Evolutionary conservation across 2,113 vertebrate species (phyloP), one percentile per base, ranked within the genome.

Genomic region (Gallinago media): DNA sequence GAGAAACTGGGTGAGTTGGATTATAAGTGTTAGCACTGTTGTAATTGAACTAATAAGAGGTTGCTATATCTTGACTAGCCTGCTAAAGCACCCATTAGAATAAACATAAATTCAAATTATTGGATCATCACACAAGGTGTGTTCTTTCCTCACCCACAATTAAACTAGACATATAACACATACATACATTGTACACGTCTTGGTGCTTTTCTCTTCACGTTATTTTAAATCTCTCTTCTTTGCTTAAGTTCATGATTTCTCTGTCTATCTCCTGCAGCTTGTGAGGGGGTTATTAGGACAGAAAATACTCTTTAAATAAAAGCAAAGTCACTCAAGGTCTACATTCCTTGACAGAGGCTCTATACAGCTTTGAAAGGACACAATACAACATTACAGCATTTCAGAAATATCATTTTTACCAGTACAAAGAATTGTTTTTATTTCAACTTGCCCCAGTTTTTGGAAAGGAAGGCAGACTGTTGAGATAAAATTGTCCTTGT

Each of bases 381-480:
- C 2, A 85, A 79, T 44, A 31, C 21, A 83, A 71, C 68, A 89
- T 34, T 22, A 72, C 6, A 61, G 61, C 29, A 65, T 80, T 91
- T 79, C 75, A 87, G 62, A 97, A 93, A 79, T 82, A 65, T 12
- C 2, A 79, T 71, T 91, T 89, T 93, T 76, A 96, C 62, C 44
- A 93, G 74, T 83, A 96, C 66, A 96, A 85, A 96, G 86, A 73
- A 34, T n/a, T 95, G 59, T 50, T 85, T 96, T 86, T 85, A 91
- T 94, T 94, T 95, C 86, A 94, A 38, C 61, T 77, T 96, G 91
- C 52, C 94, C 87, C 77, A 92, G 90, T 84, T 95, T 95, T 93
- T 58, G 16, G 58, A 90, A 91, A 85, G 67, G 71, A 77, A 95
- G 88, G 82, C 85, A 94, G 74, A 79, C n/a, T 49, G 56, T 67